These are phyloP conservation scores for Lasioglossum calceatum DNA, from an alignment of 2,888 invertebrate species.

Conservation along the genomic window DNA sequence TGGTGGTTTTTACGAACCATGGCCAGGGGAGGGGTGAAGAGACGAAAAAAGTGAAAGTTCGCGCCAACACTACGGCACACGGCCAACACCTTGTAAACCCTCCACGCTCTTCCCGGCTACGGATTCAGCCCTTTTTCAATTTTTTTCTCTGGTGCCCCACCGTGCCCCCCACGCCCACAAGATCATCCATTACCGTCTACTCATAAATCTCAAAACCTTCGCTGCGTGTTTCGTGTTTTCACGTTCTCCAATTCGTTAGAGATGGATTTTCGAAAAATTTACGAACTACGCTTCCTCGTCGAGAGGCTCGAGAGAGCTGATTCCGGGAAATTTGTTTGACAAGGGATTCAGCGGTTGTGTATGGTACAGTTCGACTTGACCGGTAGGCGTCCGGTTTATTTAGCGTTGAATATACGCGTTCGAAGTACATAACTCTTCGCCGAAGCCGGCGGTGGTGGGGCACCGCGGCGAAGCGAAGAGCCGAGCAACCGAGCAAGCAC, in stretches of 20 bases:
- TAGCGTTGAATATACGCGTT: constrained; percentile 38
- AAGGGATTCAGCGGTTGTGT: not conserved
- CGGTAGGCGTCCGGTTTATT: not conserved
- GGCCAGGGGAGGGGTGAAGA: constrained; percentile 61
- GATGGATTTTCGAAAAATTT: not conserved
- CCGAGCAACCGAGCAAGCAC: constrained; percentile 63
- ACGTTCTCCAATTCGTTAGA: not conserved
- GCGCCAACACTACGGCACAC: constrained; percentile 69
- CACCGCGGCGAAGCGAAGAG: constrained; percentile 53
- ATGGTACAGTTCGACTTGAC: not conserved
- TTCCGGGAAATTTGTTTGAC: not conserved
- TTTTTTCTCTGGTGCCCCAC: constrained; percentile 9
- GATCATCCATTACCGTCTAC: constrained; percentile 14
- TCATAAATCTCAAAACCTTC: constrained; percentile 20
- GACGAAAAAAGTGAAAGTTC: constrained; percentile 83
- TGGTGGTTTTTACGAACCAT: constrained; percentile 67
- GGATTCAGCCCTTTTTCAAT: constrained; percentile 41
- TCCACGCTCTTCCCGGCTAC: constrained; percentile 54
- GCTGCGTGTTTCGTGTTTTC: constrained; percentile 14
- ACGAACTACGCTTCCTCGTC: not conserved
- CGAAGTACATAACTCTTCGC: constrained; percentile 44
- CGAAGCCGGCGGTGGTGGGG: constrained; percentile 51
- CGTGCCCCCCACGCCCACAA: not conserved
- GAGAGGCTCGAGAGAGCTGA: not conserved
- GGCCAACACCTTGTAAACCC: constrained; percentile 63